Conservation (phyloP, 2,113 vertebrate genomes). For the Neotoma lepida region DNA sequence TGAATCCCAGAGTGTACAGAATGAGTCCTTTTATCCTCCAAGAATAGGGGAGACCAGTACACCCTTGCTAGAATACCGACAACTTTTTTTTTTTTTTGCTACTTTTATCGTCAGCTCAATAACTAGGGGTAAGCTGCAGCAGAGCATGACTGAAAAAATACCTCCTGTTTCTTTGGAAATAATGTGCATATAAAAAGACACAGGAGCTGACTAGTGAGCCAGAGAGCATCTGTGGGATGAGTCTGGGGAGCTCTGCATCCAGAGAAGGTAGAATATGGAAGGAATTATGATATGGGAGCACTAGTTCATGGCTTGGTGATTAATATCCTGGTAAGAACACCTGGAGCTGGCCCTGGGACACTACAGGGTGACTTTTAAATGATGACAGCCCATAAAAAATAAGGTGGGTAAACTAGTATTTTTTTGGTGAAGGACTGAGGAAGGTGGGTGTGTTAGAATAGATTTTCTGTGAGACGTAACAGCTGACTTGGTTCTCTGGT, state of each 20-base stretch:
- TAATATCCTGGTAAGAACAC: not conserved
- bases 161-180: not conserved
- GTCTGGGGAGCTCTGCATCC: not conserved
- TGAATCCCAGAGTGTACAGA: not conserved
- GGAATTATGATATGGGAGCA: not conserved
- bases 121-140: not conserved
- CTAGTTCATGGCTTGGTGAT: not conserved
- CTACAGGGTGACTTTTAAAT: not conserved
- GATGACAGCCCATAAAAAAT: not conserved
- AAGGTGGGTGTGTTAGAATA: not conserved
- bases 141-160: not conserved
- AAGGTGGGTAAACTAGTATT: not conserved
- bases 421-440: not conserved
- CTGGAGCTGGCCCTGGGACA: not conserved
- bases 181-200: not conserved
- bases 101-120: not conserved
- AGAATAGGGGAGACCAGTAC: not conserved
- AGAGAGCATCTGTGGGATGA: not conserved
- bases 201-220: not conserved
- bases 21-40: not conserved
- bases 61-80: not conserved
- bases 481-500: not conserved
- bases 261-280: not conserved
- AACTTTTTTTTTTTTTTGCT: not conserved
- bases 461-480: not conserved